A percentile compares a stretch with the other conserved stretches of the same genome.
Evolutionary conservation across 2,888 invertebrate genomes (phyloP).

Genomic region (Adelphocoris suturalis): DNA sequence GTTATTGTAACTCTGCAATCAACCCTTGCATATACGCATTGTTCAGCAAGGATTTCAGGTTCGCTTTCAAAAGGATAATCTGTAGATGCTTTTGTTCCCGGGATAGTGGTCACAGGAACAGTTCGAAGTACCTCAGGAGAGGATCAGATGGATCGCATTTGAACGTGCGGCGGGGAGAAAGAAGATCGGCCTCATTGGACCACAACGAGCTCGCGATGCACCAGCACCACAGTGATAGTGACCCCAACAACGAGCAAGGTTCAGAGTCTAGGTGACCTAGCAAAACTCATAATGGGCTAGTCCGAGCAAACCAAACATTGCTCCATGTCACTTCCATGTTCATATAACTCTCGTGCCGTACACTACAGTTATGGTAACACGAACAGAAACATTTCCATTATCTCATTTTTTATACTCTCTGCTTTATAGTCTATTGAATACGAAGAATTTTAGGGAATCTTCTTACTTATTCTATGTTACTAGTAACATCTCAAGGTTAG

Average conservation of each 20-base stretch:
- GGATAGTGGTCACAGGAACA: slow-evolving; percentile 73
- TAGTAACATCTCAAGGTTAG: too few relatives aligned
- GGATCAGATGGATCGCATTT: slow-evolving; percentile 77
- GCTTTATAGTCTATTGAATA: too few relatives aligned
- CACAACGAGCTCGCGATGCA: slow-evolving; percentile 73
- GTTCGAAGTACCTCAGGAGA: slow-evolving; percentile 75
- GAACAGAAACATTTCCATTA: background rate
- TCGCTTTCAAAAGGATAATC: slow-evolving; percentile 95
- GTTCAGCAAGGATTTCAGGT: slow-evolving; percentile 96
- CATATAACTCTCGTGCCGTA: slow-evolving; percentile 5
- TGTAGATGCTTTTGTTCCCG: slow-evolving; percentile 83
- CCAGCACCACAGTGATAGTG: slow-evolving; percentile 76
- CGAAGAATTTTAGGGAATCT: too few relatives aligned
- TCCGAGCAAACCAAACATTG: slow-evolving; percentile 61
- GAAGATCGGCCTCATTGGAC: slow-evolving; percentile 76
- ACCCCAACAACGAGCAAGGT: slow-evolving; percentile 76
- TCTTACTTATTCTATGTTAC: too few relatives aligned
- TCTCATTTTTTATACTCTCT: background rate
- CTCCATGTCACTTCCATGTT: slow-evolving; percentile 67
- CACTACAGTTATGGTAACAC: background rate
- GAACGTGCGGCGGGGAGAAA: slow-evolving; percentile 79
- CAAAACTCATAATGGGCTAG: slow-evolving; percentile 61
- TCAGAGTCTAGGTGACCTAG: slow-evolving; percentile 77
- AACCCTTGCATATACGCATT: slow-evolving; percentile 97
- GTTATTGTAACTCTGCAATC: slow-evolving; percentile 97